Evolutionary conservation across 2,113 vertebrate genomes (phyloP), one percentile per base, ranked within the genome.

Genomic region (Pandion haliaetus): DNA sequence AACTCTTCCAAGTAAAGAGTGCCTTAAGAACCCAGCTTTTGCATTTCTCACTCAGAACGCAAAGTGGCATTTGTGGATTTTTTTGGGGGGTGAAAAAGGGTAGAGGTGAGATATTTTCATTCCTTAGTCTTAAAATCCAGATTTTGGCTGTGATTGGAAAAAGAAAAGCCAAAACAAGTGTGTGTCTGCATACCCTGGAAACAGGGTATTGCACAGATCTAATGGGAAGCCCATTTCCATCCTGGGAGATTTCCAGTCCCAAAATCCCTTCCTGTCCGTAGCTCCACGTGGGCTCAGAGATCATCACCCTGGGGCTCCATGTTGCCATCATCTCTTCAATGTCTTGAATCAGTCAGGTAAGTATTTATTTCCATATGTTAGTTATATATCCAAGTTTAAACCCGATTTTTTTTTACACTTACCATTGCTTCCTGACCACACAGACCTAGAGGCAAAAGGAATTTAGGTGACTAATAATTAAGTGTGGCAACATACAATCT

Each of bases 401-500:
- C 21, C 25, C 6, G 20, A 0, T 76, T 90, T 76, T 69, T 44
- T 47, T 12, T 78, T 29, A 50, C 6, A 3, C 42, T 88, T 90
- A 50, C 77, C 65, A 76, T 89, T 89, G 73, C 84, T 91, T 93
- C 89, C 66, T 84, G 89, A 90, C 83, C 32, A 73, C 55, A 86
- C 29, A 95, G 82, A 94, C 73, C 89, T 82, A 77, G 74, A 70
- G 62, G 85, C 79, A 80, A 76, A 82, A 96, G 66, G 93, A 94
- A 80, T 93, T 85, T 65, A 57, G 34, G 24, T 88, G 62, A 93
- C 87, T 96, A 91, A 61, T 92, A 93, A 85, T 85, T 85, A 82
- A 88, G 59, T 91, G 70, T 94, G 87, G 62, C 95, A 94, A 90
- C 87, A 72, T 76, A 69, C 93, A 86, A 45, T 96, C 90, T 91